phyloP scores from a whole-genome alignment of 1,140 invertebrate genomes.

The Drosophila rhopaloa region DNA sequence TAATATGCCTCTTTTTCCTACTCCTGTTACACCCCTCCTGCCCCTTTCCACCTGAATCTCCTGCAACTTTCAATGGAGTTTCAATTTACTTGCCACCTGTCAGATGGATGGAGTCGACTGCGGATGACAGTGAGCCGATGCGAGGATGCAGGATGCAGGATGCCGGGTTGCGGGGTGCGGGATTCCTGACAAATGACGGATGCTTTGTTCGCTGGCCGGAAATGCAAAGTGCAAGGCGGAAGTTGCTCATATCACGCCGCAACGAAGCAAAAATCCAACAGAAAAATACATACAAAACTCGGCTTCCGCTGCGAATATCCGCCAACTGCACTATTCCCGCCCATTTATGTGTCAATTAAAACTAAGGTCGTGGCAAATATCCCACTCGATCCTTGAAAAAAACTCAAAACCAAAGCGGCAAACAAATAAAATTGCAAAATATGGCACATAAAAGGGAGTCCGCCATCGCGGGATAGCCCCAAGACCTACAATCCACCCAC shows the following conservation, averaged over 20 bases:
- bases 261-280: slow-evolving; percentile 38
- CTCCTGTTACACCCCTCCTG: background rate
- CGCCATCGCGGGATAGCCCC: slow-evolving; percentile 4
- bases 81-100: slow-evolving; percentile 40
- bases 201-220: slow-evolving; percentile 59
- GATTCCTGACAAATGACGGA: slow-evolving; percentile 35
- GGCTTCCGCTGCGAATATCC: slow-evolving; percentile 49
- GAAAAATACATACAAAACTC: slow-evolving; percentile 50
- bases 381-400: slow-evolving; percentile 8
- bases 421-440: slow-evolving; percentile 63
- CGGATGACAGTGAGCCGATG: slow-evolving; percentile 20
- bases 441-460: slow-evolving; percentile 28
- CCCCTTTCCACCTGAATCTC: background rate
- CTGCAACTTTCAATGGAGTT: slow-evolving; percentile 30
- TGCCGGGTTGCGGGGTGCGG: background rate
- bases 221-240: slow-evolving; percentile 75
- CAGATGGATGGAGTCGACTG: slow-evolving; percentile 41
- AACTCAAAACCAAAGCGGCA: slow-evolving; percentile 26
- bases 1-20: slow-evolving; percentile 22
- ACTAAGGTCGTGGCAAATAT: slow-evolving; percentile 38
- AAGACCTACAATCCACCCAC: background rate
- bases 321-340: background rate
- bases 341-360: slow-evolving; percentile 48
- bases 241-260: slow-evolving; percentile 65
- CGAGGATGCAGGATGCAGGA: background rate